A percentile compares a stretch with the other conserved stretches of the same genome.
These are phyloP conservation scores for Phortica okadai DNA, from an alignment of 2,888 invertebrate species.

Conservation along the genomic window DNA sequence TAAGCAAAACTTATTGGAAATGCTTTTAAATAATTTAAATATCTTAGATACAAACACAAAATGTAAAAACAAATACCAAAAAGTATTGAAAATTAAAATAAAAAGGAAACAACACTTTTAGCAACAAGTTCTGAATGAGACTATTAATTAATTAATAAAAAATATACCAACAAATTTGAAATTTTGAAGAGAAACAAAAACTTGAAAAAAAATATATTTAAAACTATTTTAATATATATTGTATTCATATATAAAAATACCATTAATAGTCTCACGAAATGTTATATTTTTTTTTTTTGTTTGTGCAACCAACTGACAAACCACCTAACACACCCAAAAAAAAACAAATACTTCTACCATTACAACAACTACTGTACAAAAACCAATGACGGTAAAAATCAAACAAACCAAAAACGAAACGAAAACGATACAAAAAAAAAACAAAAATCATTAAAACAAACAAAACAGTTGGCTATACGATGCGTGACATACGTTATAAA, in stretches of 20 bases:
- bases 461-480: conserved; percentile 94
- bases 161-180: conserved; percentile 37
- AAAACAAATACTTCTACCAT: conserved; percentile 47
- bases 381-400: conserved; percentile 42
- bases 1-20: conserved; percentile 41
- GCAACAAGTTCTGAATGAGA: conserved; percentile 76
- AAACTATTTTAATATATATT: conserved; percentile 34
- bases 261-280: conserved; percentile 76
- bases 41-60: conserved; percentile 17
- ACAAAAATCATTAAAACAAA: conserved; percentile 41
- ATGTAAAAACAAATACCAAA: conserved; percentile 18
- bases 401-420: conserved; percentile 40
- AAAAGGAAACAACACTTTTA: conserved; percentile 70
- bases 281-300: conserved; percentile 71
- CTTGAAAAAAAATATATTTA: neutral
- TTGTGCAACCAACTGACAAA: conserved; percentile 63
- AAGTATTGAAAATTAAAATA: conserved; percentile 60
- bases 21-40: conserved; percentile 38
- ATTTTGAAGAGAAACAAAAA: conserved; percentile 6
- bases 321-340: conserved; percentile 52
- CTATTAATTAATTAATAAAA: conserved; percentile 69
- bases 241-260: conserved; percentile 40
- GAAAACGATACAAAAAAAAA: conserved; percentile 43
- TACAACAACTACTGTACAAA: conserved; percentile 41
- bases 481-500: conserved; percentile 97